Conservation (phyloP, 2,888 invertebrate genomes). For the Hymenopus coronatus region DNA sequence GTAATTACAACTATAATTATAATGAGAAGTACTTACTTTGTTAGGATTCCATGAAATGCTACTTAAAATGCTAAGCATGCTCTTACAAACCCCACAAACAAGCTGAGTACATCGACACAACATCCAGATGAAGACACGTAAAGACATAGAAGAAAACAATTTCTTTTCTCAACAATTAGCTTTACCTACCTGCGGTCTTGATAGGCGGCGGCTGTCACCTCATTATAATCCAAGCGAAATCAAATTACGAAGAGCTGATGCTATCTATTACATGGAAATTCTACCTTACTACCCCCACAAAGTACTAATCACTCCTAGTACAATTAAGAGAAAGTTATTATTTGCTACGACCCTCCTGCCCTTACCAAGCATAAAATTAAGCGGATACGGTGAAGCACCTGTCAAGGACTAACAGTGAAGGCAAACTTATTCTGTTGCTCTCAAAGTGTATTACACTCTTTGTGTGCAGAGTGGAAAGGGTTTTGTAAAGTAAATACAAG, state of each 20-base stretch:
- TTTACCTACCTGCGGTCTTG: not conserved
- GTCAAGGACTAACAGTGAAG: not conserved
- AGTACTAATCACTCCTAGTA: not conserved
- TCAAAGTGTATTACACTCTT: not conserved
- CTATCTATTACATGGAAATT: not conserved
- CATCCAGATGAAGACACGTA: not conserved
- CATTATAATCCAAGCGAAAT: not conserved
- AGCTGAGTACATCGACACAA: not conserved
- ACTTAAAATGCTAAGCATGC: not conserved
- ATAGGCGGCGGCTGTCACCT: not conserved
- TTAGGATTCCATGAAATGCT: not conserved
- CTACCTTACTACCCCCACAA: not conserved
- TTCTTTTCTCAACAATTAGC: not conserved
- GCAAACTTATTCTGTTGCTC: not conserved
- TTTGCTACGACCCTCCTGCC: not conserved
- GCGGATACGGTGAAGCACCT: not conserved
- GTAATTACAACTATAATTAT: not conserved
- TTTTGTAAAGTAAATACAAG: not conserved
- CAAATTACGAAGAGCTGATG: not conserved
- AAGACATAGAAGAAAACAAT: not conserved
- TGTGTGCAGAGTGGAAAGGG: not conserved
- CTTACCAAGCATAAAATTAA: not conserved
- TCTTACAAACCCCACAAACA: not conserved
- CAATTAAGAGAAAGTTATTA: not conserved
- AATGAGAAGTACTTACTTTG: not conserved